Percentiles rank a stretch among this genome's conserved stretches.
These are phyloP conservation scores for Seira musarum DNA, from an alignment of 2,888 invertebrate genomes.

Conservation along the genomic window DNA sequence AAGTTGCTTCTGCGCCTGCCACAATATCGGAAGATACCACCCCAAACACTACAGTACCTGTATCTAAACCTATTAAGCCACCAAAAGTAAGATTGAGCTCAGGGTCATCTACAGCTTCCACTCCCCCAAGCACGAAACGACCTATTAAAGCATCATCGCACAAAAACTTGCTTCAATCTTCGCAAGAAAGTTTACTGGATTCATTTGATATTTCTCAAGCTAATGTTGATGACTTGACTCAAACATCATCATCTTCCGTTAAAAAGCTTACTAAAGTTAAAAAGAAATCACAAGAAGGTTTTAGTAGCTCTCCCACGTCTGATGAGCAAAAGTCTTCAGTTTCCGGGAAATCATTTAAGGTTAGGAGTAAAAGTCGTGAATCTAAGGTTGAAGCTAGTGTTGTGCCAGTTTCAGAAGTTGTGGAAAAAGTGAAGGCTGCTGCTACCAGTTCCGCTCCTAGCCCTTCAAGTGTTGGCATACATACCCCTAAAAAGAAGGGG, in stretches of 20 bases:
- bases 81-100: slow-evolving; percentile 50
- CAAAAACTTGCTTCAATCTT: too few relatives aligned
- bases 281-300: slow-evolving; percentile 19
- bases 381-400: not conserved
- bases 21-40: slow-evolving; percentile 61
- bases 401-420: not conserved
- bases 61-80: slow-evolving; percentile 39
- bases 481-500: slow-evolving; percentile 45
- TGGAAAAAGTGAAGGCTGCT: not conserved
- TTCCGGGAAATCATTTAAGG: slow-evolving; percentile 14
- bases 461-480: not conserved
- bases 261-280: slow-evolving; percentile 34
- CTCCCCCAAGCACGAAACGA: not conserved
- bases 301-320: not conserved
- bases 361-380: slow-evolving; percentile 50
- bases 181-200: too few relatives aligned
- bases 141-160: not conserved
- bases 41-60: slow-evolving; percentile 18
- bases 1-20: slow-evolving; percentile 66
- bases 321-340: not conserved
- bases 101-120: not conserved
- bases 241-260: not conserved
- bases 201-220: too few relatives aligned
- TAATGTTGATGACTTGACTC: too few relatives aligned
- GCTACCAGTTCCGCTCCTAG: not conserved